Conservation (phyloP, 92 coral and sea anemone species). For the Blastomussa wellsi region DNA sequence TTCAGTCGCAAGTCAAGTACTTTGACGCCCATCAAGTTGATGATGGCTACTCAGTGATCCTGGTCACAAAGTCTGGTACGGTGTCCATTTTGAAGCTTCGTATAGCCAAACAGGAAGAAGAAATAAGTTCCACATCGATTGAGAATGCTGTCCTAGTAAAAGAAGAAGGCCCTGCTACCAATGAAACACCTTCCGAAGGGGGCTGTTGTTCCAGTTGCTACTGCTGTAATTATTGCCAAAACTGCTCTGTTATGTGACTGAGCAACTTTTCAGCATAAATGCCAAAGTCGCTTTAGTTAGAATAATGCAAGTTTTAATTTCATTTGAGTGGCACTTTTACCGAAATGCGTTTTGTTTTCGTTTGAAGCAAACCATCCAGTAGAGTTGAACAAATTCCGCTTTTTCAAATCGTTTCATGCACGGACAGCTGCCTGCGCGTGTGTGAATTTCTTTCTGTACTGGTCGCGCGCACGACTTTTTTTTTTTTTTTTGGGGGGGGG, state of each 20-base stretch:
- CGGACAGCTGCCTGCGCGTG: no score
- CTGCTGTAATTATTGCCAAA: slow-evolving; percentile 5
- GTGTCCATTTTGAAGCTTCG: slow-evolving; percentile 67
- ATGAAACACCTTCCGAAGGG: not conserved
- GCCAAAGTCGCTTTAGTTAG: not conserved
- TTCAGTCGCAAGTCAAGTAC: slow-evolving; percentile 82
- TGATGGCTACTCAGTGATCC: slow-evolving; percentile 59
- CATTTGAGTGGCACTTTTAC: not conserved
- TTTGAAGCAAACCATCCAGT: not conserved
- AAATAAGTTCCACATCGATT: not conserved
- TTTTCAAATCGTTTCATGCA: not conserved
- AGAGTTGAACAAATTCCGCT: not conserved
- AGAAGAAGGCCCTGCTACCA: not conserved
- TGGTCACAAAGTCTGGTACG: slow-evolving; percentile 84
- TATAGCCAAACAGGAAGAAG: slow-evolving; percentile 5
- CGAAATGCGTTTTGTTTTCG: not conserved
- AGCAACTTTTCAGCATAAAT: not conserved
- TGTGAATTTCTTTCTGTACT: no score
- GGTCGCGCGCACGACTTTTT: no score
- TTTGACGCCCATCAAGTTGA: slow-evolving; percentile 53
- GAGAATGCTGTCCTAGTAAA: no score
- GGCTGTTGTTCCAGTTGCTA: not conserved
- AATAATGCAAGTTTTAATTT: not conserved
- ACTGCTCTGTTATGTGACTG: slow-evolving; percentile 12
- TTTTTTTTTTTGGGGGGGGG: no score